A percentile compares a stretch with the other conserved stretches of the same genome.
Conservation (phyloP, 2,797 vertebrate genomes). For the Cyclopterus lumpus region DNA sequence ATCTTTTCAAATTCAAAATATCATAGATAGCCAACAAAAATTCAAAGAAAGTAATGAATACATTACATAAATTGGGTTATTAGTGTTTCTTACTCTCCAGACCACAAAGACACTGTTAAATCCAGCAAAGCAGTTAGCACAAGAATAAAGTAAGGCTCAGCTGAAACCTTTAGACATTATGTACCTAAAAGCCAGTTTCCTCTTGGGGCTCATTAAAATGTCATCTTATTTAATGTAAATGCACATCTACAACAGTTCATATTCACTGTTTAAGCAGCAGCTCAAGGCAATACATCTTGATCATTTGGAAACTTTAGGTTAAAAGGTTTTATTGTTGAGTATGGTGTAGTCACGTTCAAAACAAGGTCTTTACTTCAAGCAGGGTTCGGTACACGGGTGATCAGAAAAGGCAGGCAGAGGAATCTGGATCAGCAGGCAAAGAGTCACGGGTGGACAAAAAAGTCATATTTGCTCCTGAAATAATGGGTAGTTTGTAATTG, state of each 20-base stretch:
- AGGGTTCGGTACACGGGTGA: no score
- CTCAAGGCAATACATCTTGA: slow-evolving; percentile 18
- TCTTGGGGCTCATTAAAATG: slow-evolving; percentile 47
- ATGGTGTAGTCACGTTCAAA: no score
- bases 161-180: slow-evolving; percentile 37
- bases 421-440: no score
- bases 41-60: neutral
- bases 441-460: no score
- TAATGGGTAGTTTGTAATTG: no score
- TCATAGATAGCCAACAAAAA: neutral
- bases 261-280: slow-evolving; percentile 22
- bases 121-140: neutral
- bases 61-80: neutral
- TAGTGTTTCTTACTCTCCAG: neutral
- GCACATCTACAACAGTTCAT: slow-evolving; percentile 26
- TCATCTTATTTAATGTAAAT: slow-evolving; percentile 44
- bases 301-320: slow-evolving; percentile 12
- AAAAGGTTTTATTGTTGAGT: slow-evolving; percentile 6
- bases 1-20: neutral
- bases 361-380: no score
- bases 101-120: slow-evolving; percentile 1
- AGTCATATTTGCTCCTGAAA: no score
- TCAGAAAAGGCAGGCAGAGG: no score
- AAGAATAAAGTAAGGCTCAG: slow-evolving; percentile 1
- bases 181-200: slow-evolving; percentile 33